Percentiles rank a stretch among this genome's conserved stretches.
Conservation (phyloP, 2,113 vertebrate species). For the Prunella himalayana region DNA sequence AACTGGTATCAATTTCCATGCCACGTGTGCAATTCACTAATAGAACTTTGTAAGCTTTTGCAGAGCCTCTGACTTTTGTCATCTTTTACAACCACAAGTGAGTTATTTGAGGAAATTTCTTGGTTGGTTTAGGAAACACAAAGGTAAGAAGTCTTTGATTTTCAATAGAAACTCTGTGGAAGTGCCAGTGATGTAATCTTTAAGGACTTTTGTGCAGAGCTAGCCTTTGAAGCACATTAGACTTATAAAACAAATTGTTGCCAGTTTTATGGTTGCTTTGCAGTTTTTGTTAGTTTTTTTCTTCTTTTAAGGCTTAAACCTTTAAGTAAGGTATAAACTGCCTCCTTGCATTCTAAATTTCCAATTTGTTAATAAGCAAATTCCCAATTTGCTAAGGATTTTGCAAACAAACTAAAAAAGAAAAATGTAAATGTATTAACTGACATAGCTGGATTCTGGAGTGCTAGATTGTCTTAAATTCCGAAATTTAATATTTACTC, state of each 20-base stretch:
- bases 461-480: background rate
- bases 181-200: background rate
- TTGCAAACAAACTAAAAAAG: background rate
- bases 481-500: background rate
- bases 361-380: background rate
- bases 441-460: background rate
- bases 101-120: background rate
- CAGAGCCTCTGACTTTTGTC: background rate
- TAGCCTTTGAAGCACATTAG: background rate
- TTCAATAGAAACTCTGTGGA: background rate
- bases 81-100: accelerated
- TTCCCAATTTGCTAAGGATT: background rate
- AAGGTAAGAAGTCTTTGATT: background rate
- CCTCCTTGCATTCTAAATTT: background rate
- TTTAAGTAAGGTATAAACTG: background rate
- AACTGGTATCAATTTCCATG: background rate
- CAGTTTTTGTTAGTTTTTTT: background rate
- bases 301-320: background rate
- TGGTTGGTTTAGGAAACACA: background rate
- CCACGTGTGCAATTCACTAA: background rate
- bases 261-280: background rate
- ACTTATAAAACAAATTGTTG: background rate
- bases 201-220: background rate
- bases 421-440: background rate
- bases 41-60: background rate